Conservation (phyloP, 2,113 vertebrate genomes). For the Silurus meridionalis region DNA sequence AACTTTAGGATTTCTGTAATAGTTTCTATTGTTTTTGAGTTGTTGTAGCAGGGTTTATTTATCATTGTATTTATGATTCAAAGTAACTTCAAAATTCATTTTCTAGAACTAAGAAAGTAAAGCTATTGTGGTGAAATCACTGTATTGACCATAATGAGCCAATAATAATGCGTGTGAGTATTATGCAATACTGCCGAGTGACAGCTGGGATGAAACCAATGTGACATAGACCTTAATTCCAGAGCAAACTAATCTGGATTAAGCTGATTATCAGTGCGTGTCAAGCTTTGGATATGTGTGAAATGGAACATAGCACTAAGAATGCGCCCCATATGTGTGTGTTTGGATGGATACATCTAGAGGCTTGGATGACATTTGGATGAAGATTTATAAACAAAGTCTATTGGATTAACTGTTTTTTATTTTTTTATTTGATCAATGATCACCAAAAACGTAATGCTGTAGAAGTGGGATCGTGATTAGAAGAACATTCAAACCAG, state of each 20-base stretch:
- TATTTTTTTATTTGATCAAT: neutral
- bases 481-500: neutral
- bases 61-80: too few species aligned
- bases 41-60: too few species aligned
- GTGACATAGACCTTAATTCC: neutral
- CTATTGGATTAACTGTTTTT: neutral
- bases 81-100: neutral
- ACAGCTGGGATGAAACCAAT: neutral
- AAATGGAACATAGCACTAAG: neutral
- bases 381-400: neutral
- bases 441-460: neutral
- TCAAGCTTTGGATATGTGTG: neutral
- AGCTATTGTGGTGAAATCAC: neutral
- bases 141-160: neutral
- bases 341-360: neutral
- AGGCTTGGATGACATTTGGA: neutral
- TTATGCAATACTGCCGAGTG: neutral
- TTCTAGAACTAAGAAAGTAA: neutral
- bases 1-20: too few species aligned
- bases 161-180: neutral
- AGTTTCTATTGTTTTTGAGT: too few species aligned
- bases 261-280: conserved; percentile 24
- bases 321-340: neutral
- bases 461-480: neutral
- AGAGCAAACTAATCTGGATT: conserved; percentile 15